phyloP scores from a whole-genome alignment of 2,888 invertebrate species.

The Hermaeophaga mercurialis region DNA sequence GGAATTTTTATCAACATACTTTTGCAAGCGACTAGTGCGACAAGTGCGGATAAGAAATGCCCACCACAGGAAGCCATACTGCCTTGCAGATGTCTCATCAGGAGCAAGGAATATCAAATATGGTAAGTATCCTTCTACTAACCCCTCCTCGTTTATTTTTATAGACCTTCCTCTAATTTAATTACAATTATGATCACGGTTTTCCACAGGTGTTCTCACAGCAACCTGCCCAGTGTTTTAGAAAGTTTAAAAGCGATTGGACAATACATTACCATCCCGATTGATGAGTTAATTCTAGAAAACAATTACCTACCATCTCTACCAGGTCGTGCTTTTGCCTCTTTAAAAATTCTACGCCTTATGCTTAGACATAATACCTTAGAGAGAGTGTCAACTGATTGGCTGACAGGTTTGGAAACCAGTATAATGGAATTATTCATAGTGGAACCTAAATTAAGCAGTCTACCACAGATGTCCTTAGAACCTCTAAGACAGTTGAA shows the following conservation, averaged over 20 bases:
- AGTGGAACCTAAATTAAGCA: conserved; percentile 81
- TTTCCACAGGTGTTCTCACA: conserved; percentile 85
- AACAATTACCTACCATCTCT: conserved; percentile 84
- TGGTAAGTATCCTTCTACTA: conserved; percentile 76
- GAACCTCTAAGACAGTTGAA: conserved; percentile 75
- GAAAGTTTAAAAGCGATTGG: conserved; percentile 75
- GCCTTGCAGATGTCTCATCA: conserved; percentile 81
- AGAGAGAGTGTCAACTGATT: conserved; percentile 79
- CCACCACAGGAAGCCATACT: conserved; percentile 78
- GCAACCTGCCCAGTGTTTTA: conserved; percentile 78
- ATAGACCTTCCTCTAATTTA: not conserved
- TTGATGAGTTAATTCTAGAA: conserved; percentile 86
- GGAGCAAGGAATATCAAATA: conserved; percentile 81
- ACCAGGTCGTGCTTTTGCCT: conserved; percentile 81
- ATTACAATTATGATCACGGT: not conserved
- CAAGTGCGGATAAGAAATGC: conserved; percentile 58
- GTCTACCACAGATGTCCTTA: conserved; percentile 78
- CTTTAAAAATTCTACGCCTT: conserved; percentile 74
- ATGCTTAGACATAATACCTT: conserved; percentile 85
- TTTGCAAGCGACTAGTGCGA: conserved; percentile 22
- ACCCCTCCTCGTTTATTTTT: too few species aligned
- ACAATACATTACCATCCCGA: conserved; percentile 68
- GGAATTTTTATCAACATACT: conserved; percentile 22
- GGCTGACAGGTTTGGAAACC: conserved; percentile 79
- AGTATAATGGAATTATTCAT: conserved; percentile 81